phyloP scores from a whole-genome alignment of 2,113 vertebrate genomes.

The Martes martes region DNA sequence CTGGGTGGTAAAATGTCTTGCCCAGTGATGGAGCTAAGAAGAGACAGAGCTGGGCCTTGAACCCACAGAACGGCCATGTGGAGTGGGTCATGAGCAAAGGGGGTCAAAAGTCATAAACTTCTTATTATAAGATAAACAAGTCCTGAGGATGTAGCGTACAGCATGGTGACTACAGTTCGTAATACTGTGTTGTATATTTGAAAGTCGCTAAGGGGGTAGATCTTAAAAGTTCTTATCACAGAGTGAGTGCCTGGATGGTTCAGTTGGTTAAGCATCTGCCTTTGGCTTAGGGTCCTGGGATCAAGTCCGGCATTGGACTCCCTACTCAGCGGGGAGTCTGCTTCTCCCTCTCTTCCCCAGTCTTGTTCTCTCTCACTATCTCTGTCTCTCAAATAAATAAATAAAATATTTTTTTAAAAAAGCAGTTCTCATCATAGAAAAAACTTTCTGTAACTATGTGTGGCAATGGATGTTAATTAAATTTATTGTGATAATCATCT shows the following conservation, averaged over 20 bases:
- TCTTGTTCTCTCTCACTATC: too few species aligned
- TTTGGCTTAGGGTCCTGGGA: background rate
- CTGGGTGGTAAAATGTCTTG: background rate
- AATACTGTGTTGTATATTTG: background rate
- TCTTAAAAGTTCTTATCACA: background rate
- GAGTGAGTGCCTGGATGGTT: background rate
- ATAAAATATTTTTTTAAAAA: background rate
- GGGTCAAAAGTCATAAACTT: background rate
- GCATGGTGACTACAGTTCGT: background rate
- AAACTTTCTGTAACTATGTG: background rate
- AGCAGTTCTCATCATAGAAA: background rate
- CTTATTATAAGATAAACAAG: background rate
- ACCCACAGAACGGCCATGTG: background rate
- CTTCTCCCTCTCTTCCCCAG: background rate
- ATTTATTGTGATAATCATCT: background rate
- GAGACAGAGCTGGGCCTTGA: background rate
- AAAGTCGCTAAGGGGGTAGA: background rate
- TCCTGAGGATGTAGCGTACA: background rate
- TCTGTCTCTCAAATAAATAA: background rate
- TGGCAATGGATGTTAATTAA: background rate
- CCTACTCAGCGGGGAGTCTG: background rate
- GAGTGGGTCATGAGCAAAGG: background rate
- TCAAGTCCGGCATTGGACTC: background rate
- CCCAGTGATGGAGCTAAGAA: background rate
- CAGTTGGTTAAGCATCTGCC: background rate